phyloP scores from a whole-genome alignment of 2,113 vertebrate species.

The Casuarius casuarius region DNA sequence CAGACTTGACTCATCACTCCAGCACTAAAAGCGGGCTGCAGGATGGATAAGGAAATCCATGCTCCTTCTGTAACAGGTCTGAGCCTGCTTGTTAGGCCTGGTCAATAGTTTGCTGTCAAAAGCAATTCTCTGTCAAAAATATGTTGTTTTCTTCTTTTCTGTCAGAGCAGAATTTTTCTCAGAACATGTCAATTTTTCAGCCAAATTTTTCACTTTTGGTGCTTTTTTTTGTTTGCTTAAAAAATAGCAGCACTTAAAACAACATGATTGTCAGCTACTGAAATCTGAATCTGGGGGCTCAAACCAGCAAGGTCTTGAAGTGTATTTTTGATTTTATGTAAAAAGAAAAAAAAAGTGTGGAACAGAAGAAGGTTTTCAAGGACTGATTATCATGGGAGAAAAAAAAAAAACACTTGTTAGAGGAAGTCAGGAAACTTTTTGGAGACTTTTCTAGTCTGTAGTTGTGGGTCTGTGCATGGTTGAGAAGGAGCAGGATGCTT shows the following conservation, averaged over 20 bases:
- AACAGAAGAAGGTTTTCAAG: constrained; percentile 16
- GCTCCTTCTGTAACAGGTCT: not conserved
- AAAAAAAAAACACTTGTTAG: not conserved
- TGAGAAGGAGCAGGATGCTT: not conserved
- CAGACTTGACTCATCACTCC: not conserved
- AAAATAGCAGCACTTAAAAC: not conserved
- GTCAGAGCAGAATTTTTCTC: constrained; percentile 13
- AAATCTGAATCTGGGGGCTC: constrained; percentile 24
- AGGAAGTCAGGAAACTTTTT: not conserved
- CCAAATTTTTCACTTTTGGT: constrained; percentile 37
- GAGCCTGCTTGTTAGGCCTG: constrained; percentile 39
- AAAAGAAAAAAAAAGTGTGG: not conserved
- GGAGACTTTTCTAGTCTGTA: not conserved
- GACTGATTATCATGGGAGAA: not conserved
- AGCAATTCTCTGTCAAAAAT: constrained; percentile 38
- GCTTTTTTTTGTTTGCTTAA: not conserved
- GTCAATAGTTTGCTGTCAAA: constrained; percentile 62
- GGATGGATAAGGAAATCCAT: not conserved
- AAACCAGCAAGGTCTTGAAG: constrained; percentile 12
- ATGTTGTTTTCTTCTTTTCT: not conserved
- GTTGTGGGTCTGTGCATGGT: not conserved
- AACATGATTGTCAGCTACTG: constrained; percentile 12
- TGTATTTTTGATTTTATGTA: constrained; percentile 44
- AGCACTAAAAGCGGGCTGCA: accelerated
- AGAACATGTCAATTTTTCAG: constrained; percentile 18